phyloP scores from a whole-genome alignment of 2,888 invertebrate genomes.

The Volucella inanis region DNA sequence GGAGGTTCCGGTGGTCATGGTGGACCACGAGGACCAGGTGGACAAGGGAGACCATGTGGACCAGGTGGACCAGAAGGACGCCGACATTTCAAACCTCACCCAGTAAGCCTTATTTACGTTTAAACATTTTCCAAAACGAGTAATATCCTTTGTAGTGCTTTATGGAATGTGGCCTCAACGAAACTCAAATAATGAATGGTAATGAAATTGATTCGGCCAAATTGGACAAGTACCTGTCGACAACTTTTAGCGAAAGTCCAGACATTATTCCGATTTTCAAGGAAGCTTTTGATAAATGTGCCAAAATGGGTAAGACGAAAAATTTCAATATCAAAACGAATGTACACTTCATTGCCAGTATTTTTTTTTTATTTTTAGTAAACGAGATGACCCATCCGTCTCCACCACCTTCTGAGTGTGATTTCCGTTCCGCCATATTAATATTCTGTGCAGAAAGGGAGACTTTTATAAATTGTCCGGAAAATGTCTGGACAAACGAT shows the following conservation, averaged over 20 bases:
- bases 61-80: neutral
- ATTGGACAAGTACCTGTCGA: slow-evolving; percentile 17
- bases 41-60: slow-evolving; percentile 12
- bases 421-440: slow-evolving; percentile 42
- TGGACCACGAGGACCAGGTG: neutral
- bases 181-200: slow-evolving; percentile 36
- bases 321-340: neutral
- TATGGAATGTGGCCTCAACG: slow-evolving; percentile 53
- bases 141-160: slow-evolving; percentile 31
- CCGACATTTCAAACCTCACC: neutral
- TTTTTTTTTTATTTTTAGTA: neutral
- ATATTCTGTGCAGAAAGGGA: slow-evolving; percentile 34
- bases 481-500: slow-evolving; percentile 51
- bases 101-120: neutral
- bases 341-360: neutral
- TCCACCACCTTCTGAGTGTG: slow-evolving; percentile 40
- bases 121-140: neutral
- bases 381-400: slow-evolving; percentile 43
- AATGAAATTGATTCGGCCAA: slow-evolving; percentile 30
- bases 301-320: slow-evolving; percentile 8
- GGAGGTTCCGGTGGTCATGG: neutral
- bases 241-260: neutral
- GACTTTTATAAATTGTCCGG: slow-evolving; percentile 42
- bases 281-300: slow-evolving; percentile 37
- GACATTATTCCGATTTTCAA: slow-evolving; percentile 31